Conservation (phyloP, 1,140 invertebrate genomes). For the Trinorchestia longiramus region DNA sequence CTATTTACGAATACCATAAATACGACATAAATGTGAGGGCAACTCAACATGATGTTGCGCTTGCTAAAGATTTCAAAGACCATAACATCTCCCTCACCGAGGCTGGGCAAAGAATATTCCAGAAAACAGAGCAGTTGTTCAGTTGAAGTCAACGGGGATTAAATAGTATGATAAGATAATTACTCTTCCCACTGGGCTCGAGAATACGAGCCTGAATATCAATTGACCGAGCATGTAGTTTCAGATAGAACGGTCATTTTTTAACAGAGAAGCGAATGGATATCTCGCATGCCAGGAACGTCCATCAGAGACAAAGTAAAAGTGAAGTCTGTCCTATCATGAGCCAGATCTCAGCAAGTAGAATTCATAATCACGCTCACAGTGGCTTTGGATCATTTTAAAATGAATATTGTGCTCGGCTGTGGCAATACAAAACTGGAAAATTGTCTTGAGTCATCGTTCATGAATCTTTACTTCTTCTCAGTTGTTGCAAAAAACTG, state of each 20-base stretch:
- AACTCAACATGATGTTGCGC: too few species aligned
- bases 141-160: neutral
- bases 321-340: neutral
- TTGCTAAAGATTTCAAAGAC: too few species aligned
- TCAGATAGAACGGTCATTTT: neutral
- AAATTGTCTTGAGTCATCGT: neutral
- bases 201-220: neutral
- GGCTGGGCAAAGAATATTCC: too few species aligned
- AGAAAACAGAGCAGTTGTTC: neutral
- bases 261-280: neutral
- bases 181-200: neutral
- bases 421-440: neutral
- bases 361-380: neutral
- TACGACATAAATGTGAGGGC: too few species aligned
- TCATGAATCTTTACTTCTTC: neutral
- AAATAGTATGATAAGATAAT: neutral
- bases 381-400: neutral
- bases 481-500: neutral
- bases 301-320: neutral
- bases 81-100: too few species aligned
- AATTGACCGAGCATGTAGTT: neutral
- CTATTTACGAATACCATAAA: too few species aligned
- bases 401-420: neutral
- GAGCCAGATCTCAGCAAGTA: neutral
- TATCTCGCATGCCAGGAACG: neutral